Evolutionary conservation across 2,888 invertebrate species (phyloP).

Genomic region (Antheraea yamamai): DNA sequence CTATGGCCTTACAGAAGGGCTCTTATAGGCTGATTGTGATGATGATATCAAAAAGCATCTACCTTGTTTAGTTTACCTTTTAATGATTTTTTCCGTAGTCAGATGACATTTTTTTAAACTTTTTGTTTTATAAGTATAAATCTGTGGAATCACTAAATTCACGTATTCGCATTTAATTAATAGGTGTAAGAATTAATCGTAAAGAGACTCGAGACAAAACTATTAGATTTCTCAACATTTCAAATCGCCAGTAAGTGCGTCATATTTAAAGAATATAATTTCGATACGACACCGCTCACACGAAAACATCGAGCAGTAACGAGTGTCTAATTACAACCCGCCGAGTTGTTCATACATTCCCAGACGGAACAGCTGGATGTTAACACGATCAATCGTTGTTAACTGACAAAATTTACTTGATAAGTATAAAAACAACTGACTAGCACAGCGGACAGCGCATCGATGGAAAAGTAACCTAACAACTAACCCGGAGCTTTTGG

Average conservation of each 20-base stretch:
- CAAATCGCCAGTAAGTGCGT: neutral
- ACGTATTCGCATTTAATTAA: neutral
- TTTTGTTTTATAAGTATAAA: no score
- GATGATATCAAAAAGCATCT: no score
- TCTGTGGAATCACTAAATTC: no score
- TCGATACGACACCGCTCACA: neutral
- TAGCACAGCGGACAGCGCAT: no score
- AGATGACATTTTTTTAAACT: no score
- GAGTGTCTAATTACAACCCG: constrained; percentile 12
- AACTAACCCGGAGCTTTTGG: no score
- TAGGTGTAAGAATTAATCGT: neutral
- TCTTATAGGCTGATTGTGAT: no score
- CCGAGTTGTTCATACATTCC: constrained; percentile 11
- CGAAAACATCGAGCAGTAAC: neutral
- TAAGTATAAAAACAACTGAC: neutral
- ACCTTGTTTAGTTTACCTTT: no score
- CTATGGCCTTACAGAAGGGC: no score
- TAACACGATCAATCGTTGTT: constrained; percentile 19
- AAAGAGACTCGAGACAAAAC: neutral
- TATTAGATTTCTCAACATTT: neutral
- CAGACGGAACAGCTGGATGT: constrained; percentile 18
- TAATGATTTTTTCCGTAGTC: no score
- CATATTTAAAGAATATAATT: neutral
- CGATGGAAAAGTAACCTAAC: no score
- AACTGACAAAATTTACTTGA: constrained; percentile 20